Conservation (phyloP, 2,888 invertebrate genomes). For the Halictus ligatus region DNA sequence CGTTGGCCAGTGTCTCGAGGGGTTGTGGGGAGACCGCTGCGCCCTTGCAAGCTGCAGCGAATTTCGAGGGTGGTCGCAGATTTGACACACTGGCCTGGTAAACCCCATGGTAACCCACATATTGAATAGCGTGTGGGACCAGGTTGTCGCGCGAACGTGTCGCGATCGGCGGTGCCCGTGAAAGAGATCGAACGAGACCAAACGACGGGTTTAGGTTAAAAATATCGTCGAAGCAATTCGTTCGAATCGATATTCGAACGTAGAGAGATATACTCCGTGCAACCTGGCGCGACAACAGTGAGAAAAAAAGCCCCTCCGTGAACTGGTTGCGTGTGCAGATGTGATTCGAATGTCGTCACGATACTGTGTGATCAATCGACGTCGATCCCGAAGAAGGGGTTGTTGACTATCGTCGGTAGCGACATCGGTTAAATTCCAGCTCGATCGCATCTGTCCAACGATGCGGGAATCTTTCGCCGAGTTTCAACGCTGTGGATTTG, state of each 20-base stretch:
- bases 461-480: background rate
- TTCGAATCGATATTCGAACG: slow-evolving; percentile 51
- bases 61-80: slow-evolving; percentile 47
- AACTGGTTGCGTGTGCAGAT: background rate
- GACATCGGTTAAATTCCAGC: background rate
- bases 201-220: background rate
- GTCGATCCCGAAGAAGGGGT: background rate
- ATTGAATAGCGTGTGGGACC: slow-evolving; percentile 36
- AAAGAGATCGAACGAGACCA: background rate
- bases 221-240: slow-evolving; percentile 1
- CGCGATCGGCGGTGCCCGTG: background rate
- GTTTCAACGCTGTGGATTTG: background rate
- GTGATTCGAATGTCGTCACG: background rate
- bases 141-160: background rate
- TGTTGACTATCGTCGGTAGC: background rate
- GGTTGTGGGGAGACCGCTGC: slow-evolving; percentile 57
- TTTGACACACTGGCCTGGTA: slow-evolving; percentile 58
- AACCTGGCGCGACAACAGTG: slow-evolving; percentile 12
- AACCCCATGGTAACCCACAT: slow-evolving; percentile 33
- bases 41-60: slow-evolving; percentile 27
- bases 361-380: slow-evolving; percentile 9
- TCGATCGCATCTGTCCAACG: background rate
- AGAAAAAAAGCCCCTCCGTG: background rate
- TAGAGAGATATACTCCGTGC: background rate
- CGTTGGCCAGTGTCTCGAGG: slow-evolving; percentile 69